Evolutionary conservation across 2,888 invertebrate genomes (phyloP), one percentile per base, ranked within the genome.

Genomic region (Lasioglossum vierecki): DNA sequence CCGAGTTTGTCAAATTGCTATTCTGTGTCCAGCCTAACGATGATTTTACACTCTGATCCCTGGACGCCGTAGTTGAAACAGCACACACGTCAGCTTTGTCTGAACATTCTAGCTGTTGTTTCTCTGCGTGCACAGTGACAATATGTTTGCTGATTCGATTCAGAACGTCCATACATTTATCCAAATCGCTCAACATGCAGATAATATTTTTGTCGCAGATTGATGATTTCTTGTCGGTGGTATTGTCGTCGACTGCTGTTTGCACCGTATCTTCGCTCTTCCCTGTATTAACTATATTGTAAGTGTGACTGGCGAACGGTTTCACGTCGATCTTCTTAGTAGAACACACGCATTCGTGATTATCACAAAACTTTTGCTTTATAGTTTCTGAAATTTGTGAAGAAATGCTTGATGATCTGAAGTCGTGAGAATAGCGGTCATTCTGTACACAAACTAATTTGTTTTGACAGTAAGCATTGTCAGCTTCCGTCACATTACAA

Each of bases 11-110:
- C 2, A 76, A 73, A 76, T 85, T 70, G 8, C 79, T 53, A 71
- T 80, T 77, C 30, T 82, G 71, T 22, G 78, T 13, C 77, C 78
- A 85, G 35, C 76, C 71, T 9, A 85, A 71, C 8, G 82, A 70
- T 26, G 87, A 76, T 22, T 76, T 70, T 44, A 22, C 41, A 41
- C 35, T 81, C 35, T 87, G 79, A 79, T 84, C 84, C 13, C 78
- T 82, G 0, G 39, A 82, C 57, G 88, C 87, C 68, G 88, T 90
- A n/a, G 90, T 88, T 6, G 91, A 85, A 41, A 91, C 88, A 22
- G 86, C 74, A 70, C 89, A 89, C 39, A 78, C 35, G 4, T 91
- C 86, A 15, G 76, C 70, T 35, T 86, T 81, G 9, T 85, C 74
- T 39, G 57, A 80, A 73, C 78, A 79, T 26, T 87, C 78, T 39